Evolutionary conservation across 2,888 invertebrate species (phyloP).

Genomic region (Cyaniris semiargus): DNA sequence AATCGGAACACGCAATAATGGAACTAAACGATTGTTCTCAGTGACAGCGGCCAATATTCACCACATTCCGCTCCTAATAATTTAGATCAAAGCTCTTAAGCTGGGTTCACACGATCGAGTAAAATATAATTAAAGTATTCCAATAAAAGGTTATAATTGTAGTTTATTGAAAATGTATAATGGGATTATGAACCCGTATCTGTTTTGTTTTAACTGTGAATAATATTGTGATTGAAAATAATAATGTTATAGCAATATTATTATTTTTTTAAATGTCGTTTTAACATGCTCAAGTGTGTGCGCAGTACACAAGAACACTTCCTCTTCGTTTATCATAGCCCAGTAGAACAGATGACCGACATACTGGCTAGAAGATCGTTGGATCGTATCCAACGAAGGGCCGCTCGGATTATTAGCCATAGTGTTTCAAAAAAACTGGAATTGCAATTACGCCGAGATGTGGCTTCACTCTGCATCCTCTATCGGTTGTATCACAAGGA

Average conservation of each 20-base stretch:
- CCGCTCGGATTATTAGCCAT: too few relatives aligned
- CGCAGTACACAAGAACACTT: too few relatives aligned
- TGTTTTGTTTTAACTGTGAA: background rate
- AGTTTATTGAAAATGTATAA: background rate
- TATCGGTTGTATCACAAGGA: too few relatives aligned
- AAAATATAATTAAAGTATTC: background rate
- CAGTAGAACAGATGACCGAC: too few relatives aligned
- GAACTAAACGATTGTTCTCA: conserved; percentile 35
- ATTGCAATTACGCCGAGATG: too few relatives aligned
- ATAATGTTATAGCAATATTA: background rate
- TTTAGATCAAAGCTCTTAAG: conserved; percentile 38
- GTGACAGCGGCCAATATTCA: conserved; percentile 36
- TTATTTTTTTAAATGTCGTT: background rate
- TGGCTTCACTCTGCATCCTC: too few relatives aligned
- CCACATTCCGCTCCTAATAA: conserved; percentile 49
- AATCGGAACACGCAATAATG: conserved; percentile 37
- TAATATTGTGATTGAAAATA: background rate
- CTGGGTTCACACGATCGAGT: conserved; percentile 33
- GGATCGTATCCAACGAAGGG: too few relatives aligned
- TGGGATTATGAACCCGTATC: background rate
- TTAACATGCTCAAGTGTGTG: too few relatives aligned
- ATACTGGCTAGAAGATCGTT: too few relatives aligned
- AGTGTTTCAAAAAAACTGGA: too few relatives aligned
- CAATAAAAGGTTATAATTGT: background rate
- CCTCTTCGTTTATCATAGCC: too few relatives aligned